Percentiles rank a stretch among this genome's conserved stretches.
Evolutionary conservation across 2,888 invertebrate species (phyloP).

Genomic region (Lithodes maja): DNA sequence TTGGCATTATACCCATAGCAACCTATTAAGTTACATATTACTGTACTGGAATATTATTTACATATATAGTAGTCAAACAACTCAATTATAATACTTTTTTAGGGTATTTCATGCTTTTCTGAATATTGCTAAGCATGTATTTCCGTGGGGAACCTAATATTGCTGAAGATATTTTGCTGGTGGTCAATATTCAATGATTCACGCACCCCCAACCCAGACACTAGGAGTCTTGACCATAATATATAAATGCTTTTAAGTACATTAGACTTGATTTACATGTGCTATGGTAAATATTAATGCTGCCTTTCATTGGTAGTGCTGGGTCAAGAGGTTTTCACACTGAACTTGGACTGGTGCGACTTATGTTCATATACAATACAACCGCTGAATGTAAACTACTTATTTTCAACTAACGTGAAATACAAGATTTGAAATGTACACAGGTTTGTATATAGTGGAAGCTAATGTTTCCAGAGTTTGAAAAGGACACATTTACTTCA

Average conservation of each 20-base stretch:
- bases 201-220: not conserved
- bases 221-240: slow-evolving; percentile 49
- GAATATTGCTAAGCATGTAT: slow-evolving; percentile 35
- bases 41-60: slow-evolving; percentile 5
- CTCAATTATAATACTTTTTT: slow-evolving; percentile 35
- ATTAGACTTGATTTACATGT: slow-evolving; percentile 62
- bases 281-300: slow-evolving; percentile 39
- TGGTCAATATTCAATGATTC: not conserved
- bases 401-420: too few species aligned
- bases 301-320: slow-evolving; percentile 19
- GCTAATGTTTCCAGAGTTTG: too few species aligned
- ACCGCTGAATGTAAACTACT: too few species aligned
- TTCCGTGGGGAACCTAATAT: slow-evolving; percentile 25
- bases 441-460: too few species aligned
- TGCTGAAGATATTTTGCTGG: slow-evolving; percentile 24
- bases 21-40: not conserved
- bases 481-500: too few species aligned
- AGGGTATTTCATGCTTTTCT: slow-evolving; percentile 18
- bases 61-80: slow-evolving; percentile 32
- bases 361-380: too few species aligned
- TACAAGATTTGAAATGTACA: too few species aligned
- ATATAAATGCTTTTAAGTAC: slow-evolving; percentile 55
- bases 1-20: not conserved
- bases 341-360: too few species aligned
- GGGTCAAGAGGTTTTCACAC: not conserved